Evolutionary conservation across 2,797 vertebrate genomes (phyloP).

Genomic region (Ambastaia sidthimunki): DNA sequence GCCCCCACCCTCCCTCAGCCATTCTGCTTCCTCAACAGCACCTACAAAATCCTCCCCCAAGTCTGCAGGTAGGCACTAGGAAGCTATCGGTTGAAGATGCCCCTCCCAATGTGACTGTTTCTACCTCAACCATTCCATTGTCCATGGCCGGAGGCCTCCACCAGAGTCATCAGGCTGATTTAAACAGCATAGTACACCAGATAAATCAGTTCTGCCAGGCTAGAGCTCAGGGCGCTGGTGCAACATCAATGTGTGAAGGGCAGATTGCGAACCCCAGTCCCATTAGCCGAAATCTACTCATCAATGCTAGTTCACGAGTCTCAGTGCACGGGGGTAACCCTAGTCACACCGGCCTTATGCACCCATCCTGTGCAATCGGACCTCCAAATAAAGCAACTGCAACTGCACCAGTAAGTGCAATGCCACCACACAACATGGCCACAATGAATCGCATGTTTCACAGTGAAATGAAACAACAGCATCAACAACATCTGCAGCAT

Average conservation of each 20-base stretch:
- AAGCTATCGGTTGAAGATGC: conserved; percentile 93
- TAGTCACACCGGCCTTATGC: conserved; percentile 77
- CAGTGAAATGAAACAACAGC: conserved; percentile 80
- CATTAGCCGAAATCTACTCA: conserved; percentile 97
- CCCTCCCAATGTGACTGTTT: conserved; percentile 99
- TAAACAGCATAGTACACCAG: conserved; percentile 99
- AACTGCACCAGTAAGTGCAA: conserved; percentile 74
- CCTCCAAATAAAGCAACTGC: conserved; percentile 84
- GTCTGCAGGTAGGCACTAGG: conserved; percentile 86
- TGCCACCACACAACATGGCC: conserved; percentile 81
- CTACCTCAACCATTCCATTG: conserved; percentile 99
- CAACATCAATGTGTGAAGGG: conserved; percentile 97
- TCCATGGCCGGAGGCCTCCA: conserved; percentile 95
- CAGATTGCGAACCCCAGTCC: conserved; percentile 99
- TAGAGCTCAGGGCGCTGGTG: conserved; percentile 86
- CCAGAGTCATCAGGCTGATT: conserved; percentile 91
- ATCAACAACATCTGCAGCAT: conserved; percentile 57
- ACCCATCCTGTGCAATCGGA: conserved; percentile 80
- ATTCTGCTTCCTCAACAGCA: conserved; percentile 85
- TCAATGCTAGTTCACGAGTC: conserved; percentile 96
- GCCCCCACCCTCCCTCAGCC: conserved; percentile 80
- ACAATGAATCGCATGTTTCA: conserved; percentile 89
- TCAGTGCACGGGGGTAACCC: conserved; percentile 87
- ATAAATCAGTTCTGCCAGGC: conserved; percentile 99
- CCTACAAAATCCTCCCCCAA: conserved; percentile 82